Evolutionary conservation across 1,140 invertebrate species (phyloP).

Genomic region (Calliphora vicina): DNA sequence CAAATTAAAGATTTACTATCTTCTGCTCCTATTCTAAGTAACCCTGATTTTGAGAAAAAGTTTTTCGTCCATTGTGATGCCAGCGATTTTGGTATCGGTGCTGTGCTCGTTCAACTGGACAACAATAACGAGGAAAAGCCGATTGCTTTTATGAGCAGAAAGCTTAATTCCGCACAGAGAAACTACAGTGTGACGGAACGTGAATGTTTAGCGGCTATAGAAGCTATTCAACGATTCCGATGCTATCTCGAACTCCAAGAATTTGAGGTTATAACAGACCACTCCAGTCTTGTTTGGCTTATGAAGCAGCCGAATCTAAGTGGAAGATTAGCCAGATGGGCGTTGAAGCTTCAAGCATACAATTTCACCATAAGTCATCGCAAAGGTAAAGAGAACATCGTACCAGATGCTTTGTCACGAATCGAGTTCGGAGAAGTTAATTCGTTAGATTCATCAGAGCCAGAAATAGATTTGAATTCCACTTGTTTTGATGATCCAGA

Average conservation of each 20-base stretch:
- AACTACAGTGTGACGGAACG: conserved; percentile 39
- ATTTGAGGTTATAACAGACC: conserved; percentile 60
- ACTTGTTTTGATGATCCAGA: background rate
- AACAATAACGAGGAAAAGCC: conserved; percentile 38
- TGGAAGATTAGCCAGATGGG: conserved; percentile 51
- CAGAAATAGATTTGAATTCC: conserved; percentile 24
- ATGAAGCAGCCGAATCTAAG: conserved; percentile 60
- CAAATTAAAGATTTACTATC: conserved; percentile 15
- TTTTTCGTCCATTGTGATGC: conserved; percentile 46
- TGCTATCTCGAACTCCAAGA: conserved; percentile 56
- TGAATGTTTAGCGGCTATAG: conserved; percentile 37
- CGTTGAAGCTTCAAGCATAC: conserved; percentile 43
- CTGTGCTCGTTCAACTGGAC: conserved; percentile 39
- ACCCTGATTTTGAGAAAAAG: conserved; percentile 39
- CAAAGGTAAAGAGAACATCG: conserved; percentile 17
- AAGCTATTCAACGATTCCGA: too few relatives aligned
- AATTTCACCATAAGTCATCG: conserved; percentile 21
- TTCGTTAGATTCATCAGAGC: background rate
- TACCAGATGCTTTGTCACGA: conserved; percentile 25
- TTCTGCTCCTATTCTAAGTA: conserved; percentile 37
- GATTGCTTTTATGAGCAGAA: conserved; percentile 36
- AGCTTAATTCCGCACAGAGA: conserved; percentile 16
- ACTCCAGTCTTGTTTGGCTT: conserved; percentile 49
- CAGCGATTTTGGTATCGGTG: conserved; percentile 41
- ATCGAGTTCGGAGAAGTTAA: background rate